Evolutionary conservation across 92 coral and sea anemone genomes (phyloP), one percentile per base, ranked within the genome.

Genomic region (Virgularia gustaviana): DNA sequence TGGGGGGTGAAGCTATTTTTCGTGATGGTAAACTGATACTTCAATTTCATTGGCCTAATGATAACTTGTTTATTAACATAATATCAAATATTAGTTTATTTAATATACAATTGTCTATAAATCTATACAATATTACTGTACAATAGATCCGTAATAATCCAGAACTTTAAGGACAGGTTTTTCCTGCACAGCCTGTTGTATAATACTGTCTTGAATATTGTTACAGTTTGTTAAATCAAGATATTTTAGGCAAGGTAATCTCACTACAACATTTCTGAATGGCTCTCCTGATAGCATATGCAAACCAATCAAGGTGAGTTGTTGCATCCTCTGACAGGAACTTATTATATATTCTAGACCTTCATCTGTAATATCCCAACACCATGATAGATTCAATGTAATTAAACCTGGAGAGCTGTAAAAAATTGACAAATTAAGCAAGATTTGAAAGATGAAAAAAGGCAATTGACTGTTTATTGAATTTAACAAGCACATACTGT

Each of bases 201-300:
- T 82, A 36, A 92, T 49, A 30, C 89, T 88, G 80, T 92, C 98
- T 18, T 86, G 56, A 34, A 92, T 81, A 16, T 67, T 65, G 78
- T 92, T 92, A 71, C 98, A 92, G 61, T 89, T 89, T 30, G 85
- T 79, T 28, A 89, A 95, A 70, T 92, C 88, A 44, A 92, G 87
- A 42, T 72, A 78, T 18, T 41, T 65, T 43, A 92, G 63, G 7
- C 73, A 71, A n/a, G 94, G 92, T 79, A 92, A 79, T 28, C 27
- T 57, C 23, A 79, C 60, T 0, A 85, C 88, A 9, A 75, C 72
- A 28, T 87, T 74, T 24, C 73, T 64, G 23, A 92, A 63, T 0
- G 94, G 91, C 39, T 86, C 81, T 24, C 98, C 98, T 19, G 43
- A 74, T 12, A 92, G 67, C 61, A 71, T 84, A 34, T 84, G 65